Percentiles rank a stretch among this genome's conserved stretches.
Evolutionary conservation across 1,140 invertebrate genomes (phyloP).

Genomic region (Bombus superbus): DNA sequence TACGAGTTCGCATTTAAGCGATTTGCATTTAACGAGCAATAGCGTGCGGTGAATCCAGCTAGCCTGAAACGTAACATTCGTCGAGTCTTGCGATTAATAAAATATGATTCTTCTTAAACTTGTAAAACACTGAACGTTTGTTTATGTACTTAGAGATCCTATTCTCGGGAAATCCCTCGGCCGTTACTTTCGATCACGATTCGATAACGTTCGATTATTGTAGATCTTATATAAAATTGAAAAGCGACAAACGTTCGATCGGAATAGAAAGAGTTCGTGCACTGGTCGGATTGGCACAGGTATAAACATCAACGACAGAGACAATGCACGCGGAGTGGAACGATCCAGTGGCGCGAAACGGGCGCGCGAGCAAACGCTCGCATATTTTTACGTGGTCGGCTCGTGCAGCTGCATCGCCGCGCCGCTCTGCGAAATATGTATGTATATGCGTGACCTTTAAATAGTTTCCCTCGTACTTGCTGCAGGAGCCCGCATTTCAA

Average conservation of each 20-base stretch:
- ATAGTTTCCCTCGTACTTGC: conserved; percentile 47
- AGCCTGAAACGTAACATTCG: too few species aligned
- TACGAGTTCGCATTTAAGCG: too few species aligned
- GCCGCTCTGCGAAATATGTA: conserved; percentile 22
- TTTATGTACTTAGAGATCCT: too few species aligned
- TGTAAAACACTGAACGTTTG: too few species aligned
- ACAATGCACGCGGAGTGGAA: conserved; percentile 29
- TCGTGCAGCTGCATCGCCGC: conserved; percentile 45
- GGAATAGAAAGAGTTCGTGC: not conserved
- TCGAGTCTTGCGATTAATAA: too few species aligned
- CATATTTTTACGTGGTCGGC: conserved; percentile 47
- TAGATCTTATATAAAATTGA: not conserved
- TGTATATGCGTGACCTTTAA: conserved; percentile 44
- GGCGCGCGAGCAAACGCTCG: conserved; percentile 4
- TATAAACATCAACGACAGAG: conserved; percentile 25
- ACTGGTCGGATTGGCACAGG: not conserved
- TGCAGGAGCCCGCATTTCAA: conserved; percentile 39
- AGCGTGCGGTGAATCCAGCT: too few species aligned
- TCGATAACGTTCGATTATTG: not conserved
- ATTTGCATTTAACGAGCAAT: too few species aligned
- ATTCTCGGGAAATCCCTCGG: not conserved
- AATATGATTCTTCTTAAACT: too few species aligned
- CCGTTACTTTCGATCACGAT: not conserved
- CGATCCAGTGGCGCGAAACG: conserved; percentile 31
- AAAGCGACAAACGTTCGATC: not conserved